Evolutionary conservation across 2,888 invertebrate genomes (phyloP).

Genomic region (Slavum lentiscoides): DNA sequence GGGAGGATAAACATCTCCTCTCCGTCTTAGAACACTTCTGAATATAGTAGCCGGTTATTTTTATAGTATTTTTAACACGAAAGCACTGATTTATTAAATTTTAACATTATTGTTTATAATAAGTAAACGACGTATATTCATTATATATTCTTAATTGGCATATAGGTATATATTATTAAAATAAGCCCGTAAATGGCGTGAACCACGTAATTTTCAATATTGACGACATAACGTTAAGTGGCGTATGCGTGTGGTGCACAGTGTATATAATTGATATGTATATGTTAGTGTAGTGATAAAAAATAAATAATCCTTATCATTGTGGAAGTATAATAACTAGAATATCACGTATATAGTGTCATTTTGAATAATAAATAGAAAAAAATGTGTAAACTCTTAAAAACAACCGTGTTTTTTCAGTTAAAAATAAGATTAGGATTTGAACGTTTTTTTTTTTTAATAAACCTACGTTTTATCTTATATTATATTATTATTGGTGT

Average conservation of each 20-base stretch:
- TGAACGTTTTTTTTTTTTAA: neutral
- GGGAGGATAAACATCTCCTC: no score
- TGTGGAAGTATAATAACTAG: neutral
- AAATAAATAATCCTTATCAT: constrained; percentile 6
- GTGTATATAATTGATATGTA: no score
- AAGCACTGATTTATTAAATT: neutral
- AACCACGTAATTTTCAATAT: neutral
- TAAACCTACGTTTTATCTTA: neutral
- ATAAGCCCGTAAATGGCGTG: neutral
- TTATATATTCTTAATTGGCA: neutral
- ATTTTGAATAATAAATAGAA: neutral
- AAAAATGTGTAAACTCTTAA: neutral
- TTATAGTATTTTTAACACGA: neutral
- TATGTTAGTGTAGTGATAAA: neutral
- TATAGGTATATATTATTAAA: neutral
- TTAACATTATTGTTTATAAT: neutral
- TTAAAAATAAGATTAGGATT: neutral
- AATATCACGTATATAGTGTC: constrained; percentile 6
- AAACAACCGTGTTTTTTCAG: neutral
- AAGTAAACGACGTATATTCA: no score
- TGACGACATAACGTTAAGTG: neutral
- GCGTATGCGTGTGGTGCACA: neutral
- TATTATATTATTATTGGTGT: no score
- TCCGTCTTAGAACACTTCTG: neutral
- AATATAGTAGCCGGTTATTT: neutral